phyloP scores from a whole-genome alignment of 2,797 vertebrate species.

The Periparus ater region DNA sequence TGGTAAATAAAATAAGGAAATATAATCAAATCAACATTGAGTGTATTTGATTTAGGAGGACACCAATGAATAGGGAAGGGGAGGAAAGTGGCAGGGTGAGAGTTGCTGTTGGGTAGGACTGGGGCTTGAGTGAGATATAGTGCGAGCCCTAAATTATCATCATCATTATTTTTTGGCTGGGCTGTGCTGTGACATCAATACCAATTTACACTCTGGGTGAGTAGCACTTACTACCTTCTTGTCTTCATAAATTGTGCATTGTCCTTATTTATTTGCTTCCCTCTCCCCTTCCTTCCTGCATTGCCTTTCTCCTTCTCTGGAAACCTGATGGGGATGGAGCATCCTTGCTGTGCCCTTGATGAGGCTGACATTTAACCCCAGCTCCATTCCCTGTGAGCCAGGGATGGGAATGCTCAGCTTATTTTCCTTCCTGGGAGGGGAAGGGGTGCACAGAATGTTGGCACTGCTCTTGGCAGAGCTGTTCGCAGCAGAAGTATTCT shows the following conservation, averaged over 20 bases:
- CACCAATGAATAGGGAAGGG: constrained; percentile 55
- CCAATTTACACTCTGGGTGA: constrained; percentile 64
- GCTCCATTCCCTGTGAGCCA: background rate
- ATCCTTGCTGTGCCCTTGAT: background rate
- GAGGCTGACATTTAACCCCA: background rate
- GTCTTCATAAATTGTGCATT: constrained; percentile 70
- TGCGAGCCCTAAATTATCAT: constrained; percentile 61
- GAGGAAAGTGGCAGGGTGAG: constrained; percentile 13
- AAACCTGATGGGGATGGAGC: background rate
- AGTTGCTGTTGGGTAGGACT: constrained; percentile 30
- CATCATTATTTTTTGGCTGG: constrained; percentile 64
- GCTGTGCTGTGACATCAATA: constrained; percentile 68
- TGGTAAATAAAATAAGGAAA: constrained; percentile 60
- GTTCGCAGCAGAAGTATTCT: background rate
- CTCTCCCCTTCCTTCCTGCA: constrained; percentile 6
- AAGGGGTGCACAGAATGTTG: background rate
- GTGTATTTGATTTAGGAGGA: constrained; percentile 62
- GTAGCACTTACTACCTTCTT: constrained; percentile 68
- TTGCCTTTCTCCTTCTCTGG: background rate
- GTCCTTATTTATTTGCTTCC: constrained; percentile 65
- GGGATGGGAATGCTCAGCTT: background rate
- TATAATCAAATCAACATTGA: constrained; percentile 59
- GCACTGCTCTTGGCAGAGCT: background rate
- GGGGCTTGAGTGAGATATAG: constrained; percentile 61
- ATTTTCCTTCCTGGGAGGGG: background rate